Percentiles rank a stretch among this genome's conserved stretches.
Conservation (phyloP, 2,888 invertebrate species). For the Ferrisia virgata region DNA sequence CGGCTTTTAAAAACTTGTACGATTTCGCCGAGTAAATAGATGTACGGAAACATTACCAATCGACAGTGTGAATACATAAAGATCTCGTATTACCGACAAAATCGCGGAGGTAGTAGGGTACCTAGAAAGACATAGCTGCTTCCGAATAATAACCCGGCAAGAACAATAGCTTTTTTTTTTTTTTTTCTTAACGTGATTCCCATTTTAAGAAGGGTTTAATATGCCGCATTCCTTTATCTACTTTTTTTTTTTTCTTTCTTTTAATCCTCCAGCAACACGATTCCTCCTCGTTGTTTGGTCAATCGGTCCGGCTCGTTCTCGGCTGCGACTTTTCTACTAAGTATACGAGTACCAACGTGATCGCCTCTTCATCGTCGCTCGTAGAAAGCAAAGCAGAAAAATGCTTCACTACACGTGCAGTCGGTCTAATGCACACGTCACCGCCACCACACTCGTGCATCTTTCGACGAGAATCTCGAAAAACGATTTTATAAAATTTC, state of each 20-base stretch:
- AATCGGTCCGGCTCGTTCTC: neutral
- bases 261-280: neutral
- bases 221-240: neutral
- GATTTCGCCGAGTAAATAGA: neutral
- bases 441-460: no score
- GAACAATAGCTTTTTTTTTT: neutral
- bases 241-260: no score
- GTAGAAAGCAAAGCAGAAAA: no score
- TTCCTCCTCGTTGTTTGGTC: neutral
- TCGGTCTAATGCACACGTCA: no score
- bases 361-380: no score
- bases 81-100: slow-evolving; percentile 5
- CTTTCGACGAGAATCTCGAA: neutral
- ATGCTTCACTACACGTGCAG: neutral
- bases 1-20: neutral
- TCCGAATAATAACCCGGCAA: slow-evolving; percentile 5
- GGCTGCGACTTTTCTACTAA: no score
- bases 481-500: neutral
- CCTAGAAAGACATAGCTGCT: neutral
- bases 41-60: neutral
- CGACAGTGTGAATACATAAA: neutral
- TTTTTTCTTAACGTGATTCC: neutral
- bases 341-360: no score
- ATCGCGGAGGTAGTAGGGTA: neutral
- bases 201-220: neutral